A percentile compares a stretch with the other conserved stretches of the same genome.
Conservation (phyloP, 35 echinoderm and acorn worm genomes). For the Ophiothrix spiculata region DNA sequence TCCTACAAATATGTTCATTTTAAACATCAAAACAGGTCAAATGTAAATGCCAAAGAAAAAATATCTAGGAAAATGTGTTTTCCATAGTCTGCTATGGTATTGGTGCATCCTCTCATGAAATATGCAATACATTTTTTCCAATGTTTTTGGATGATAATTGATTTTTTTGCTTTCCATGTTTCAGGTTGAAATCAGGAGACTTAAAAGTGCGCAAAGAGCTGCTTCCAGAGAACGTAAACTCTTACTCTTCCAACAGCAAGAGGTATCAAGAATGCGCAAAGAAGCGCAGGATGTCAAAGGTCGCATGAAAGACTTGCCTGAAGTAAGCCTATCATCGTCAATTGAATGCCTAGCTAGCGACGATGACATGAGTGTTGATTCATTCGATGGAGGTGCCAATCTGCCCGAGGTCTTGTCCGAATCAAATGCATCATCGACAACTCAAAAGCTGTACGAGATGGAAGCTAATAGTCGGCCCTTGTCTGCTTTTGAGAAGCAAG, state of each 20-base stretch:
- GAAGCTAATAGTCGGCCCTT: slow-evolving; percentile 42
- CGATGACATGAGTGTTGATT: slow-evolving; percentile 26
- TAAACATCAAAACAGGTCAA: no score
- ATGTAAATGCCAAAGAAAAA: no score
- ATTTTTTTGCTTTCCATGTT: slow-evolving; percentile 10
- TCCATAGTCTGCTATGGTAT: no score
- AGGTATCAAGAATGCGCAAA: slow-evolving; percentile 65
- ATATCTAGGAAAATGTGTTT: no score
- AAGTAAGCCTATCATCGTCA: slow-evolving; percentile 24
- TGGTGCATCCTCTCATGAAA: no score
- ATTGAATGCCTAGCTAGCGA: slow-evolving; percentile 11
- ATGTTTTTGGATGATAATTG: background rate
- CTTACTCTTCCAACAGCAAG: slow-evolving; percentile 78
- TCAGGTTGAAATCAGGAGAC: slow-evolving; percentile 69
- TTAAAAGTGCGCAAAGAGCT: slow-evolving; percentile 55
- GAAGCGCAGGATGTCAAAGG: slow-evolving; percentile 62
- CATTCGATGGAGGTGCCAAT: slow-evolving; percentile 19
- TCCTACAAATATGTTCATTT: no score
- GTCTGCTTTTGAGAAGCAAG: slow-evolving; percentile 64
- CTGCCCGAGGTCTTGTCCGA: slow-evolving; percentile 35
- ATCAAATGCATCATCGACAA: background rate
- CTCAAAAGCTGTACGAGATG: background rate
- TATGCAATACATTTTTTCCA: no score
- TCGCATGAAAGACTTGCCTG: slow-evolving; percentile 55
- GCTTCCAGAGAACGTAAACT: slow-evolving; percentile 60